phyloP scores from a whole-genome alignment of 2,113 vertebrate species.

The Sorex araneus region DNA sequence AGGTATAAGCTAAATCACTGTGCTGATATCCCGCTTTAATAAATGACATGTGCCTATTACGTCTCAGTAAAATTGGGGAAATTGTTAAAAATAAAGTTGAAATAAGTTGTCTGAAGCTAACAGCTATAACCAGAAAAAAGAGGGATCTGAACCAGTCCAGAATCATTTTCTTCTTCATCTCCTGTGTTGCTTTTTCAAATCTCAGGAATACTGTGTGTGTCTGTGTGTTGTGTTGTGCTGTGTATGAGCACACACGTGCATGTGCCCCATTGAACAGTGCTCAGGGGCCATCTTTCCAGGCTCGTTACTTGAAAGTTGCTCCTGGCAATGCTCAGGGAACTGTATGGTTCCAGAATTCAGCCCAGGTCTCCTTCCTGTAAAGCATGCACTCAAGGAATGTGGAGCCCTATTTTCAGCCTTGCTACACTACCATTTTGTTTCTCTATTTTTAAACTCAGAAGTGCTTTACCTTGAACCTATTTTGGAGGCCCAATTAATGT shows the following conservation, averaged over 20 bases:
- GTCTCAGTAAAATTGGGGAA: neutral
- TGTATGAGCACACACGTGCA: no score
- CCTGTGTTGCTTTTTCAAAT: neutral
- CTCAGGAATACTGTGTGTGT: neutral
- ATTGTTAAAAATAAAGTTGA: neutral
- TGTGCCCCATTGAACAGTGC: no score
- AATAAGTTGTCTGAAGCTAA: neutral
- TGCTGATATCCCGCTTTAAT: neutral
- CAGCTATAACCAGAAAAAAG: neutral
- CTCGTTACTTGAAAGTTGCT: no score
- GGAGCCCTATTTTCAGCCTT: no score
- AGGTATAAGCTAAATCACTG: neutral
- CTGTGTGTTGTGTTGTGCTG: no score
- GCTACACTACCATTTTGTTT: no score
- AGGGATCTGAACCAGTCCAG: neutral
- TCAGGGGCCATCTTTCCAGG: no score
- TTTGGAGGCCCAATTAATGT: neutral
- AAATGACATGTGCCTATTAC: neutral
- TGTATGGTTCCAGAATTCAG: no score
- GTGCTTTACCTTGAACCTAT: slow-evolving; percentile 18
- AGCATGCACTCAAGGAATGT: no score
- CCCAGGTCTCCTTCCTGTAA: no score
- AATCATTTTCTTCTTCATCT: neutral
- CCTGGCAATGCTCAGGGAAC: no score
- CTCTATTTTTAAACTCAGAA: neutral